Percentiles rank a stretch among this genome's conserved stretches.
Conservation (phyloP, 2,113 vertebrate genomes). For the Nothobranchius furzeri region DNA sequence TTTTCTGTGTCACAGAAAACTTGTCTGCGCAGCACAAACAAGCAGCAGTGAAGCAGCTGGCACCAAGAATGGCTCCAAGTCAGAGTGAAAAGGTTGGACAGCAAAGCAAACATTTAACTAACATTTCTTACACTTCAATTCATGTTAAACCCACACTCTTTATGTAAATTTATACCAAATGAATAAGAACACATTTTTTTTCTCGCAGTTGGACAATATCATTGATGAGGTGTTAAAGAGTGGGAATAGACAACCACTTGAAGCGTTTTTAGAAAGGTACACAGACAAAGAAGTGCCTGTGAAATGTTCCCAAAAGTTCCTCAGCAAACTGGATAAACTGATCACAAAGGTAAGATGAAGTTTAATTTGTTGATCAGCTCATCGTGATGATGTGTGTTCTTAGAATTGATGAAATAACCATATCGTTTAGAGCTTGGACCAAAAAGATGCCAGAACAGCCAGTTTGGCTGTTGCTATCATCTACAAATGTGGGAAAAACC, state of each 20-base stretch:
- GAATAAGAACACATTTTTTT: conserved; percentile 15
- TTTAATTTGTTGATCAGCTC: not conserved
- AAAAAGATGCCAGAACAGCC: conserved; percentile 75
- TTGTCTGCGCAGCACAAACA: not conserved
- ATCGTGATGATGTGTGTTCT: not conserved
- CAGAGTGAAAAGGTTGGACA: conserved; percentile 57
- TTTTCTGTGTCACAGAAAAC: not conserved
- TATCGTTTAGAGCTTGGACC: conserved; percentile 81
- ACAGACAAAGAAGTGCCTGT: conserved; percentile 62
- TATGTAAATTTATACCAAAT: not conserved
- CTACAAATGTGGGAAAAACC: conserved; percentile 80
- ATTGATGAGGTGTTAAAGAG: conserved; percentile 84
- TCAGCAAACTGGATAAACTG: conserved; percentile 88
- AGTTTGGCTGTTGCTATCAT: conserved; percentile 79
- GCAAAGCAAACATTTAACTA: not conserved
- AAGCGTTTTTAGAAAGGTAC: conserved; percentile 79
- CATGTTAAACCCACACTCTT: not conserved
- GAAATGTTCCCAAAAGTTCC: conserved; percentile 87
- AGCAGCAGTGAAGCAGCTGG: not conserved
- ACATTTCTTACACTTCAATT: not conserved
- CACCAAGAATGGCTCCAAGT: conserved; percentile 50
- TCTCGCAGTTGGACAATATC: conserved; percentile 84
- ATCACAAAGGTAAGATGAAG: conserved; percentile 81
- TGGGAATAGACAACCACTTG: conserved; percentile 78
- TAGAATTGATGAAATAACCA: not conserved